phyloP scores from a whole-genome alignment of 2,113 vertebrate genomes.

The Hassar affinis region DNA sequence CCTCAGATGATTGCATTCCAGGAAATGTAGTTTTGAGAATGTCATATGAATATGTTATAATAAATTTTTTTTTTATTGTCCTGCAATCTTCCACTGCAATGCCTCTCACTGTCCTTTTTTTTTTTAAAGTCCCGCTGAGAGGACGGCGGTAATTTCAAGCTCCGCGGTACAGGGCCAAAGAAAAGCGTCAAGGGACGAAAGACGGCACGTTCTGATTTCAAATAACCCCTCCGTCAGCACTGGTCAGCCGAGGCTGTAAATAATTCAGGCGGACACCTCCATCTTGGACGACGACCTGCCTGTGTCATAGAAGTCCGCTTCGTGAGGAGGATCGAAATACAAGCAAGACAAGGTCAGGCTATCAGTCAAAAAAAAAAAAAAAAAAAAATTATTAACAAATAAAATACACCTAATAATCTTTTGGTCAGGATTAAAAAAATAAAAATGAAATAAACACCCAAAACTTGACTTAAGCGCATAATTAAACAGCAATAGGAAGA shows the following conservation, averaged over 20 bases:
- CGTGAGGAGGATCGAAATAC: conserved; percentile 43
- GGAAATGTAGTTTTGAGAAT: background rate
- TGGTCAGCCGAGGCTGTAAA: conserved; percentile 51
- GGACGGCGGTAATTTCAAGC: background rate
- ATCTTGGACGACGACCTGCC: conserved; percentile 50
- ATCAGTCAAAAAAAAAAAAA: conserved; percentile 25
- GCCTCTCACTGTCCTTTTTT: background rate
- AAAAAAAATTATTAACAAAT: background rate
- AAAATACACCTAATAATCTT: background rate
- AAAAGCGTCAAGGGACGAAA: conserved; percentile 43
- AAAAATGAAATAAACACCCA: background rate
- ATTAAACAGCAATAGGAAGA: background rate
- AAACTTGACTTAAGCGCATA: background rate
- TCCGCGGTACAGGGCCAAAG: conserved; percentile 25
- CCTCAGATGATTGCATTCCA: too few relatives aligned
- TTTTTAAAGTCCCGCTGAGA: background rate
- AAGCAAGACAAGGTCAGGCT: conserved; percentile 48
- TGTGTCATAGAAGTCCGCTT: conserved; percentile 49
- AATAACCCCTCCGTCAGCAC: conserved; percentile 54
- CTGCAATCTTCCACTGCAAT: background rate
- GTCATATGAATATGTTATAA: too few relatives aligned
- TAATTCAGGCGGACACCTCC: conserved; percentile 49
- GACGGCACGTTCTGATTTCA: conserved; percentile 43
- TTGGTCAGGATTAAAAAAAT: too few relatives aligned
- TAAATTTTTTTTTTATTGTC: background rate